These are phyloP conservation scores for Lucifuga dentata DNA, from an alignment of 2,113 vertebrate species.

Conservation along the genomic window DNA sequence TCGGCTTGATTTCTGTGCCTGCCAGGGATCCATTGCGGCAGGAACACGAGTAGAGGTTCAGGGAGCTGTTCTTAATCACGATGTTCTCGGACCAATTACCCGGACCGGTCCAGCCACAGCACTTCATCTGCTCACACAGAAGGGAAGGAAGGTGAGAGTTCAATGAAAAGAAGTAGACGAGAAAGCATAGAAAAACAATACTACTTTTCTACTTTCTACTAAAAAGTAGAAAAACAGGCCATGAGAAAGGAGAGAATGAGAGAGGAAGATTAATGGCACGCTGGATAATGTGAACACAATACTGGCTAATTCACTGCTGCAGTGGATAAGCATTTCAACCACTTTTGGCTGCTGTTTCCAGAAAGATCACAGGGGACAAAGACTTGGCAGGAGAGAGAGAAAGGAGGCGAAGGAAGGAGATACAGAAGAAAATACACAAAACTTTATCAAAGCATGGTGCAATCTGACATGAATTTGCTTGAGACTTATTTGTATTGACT, in stretches of 20 bases:
- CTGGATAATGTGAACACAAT: slow-evolving; percentile 3
- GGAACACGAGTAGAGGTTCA: slow-evolving; percentile 85
- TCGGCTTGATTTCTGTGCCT: fast-evolving
- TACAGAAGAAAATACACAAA: slow-evolving; percentile 1
- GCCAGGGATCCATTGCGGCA: slow-evolving; percentile 72
- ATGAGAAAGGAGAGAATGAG: not conserved
- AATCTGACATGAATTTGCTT: not conserved
- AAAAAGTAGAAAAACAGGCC: not conserved
- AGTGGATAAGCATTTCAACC: not conserved
- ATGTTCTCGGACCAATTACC: slow-evolving; percentile 88
- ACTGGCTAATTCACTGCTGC: slow-evolving; percentile 10
- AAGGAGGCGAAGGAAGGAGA: slow-evolving; percentile 9
- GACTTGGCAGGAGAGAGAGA: slow-evolving; percentile 34
- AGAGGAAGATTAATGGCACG: not conserved
- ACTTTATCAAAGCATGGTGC: not conserved
- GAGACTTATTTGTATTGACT: not conserved
- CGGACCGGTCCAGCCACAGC: slow-evolving; percentile 91
- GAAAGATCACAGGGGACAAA: slow-evolving; percentile 25
- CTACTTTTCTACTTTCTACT: too few species aligned
- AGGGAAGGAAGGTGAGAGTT: slow-evolving; percentile 3
- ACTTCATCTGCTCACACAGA: slow-evolving; percentile 79
- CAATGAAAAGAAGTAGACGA: not conserved
- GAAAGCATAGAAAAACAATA: too few species aligned
- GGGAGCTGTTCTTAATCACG: slow-evolving; percentile 75
- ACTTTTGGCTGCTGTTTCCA: slow-evolving; percentile 35